Base-by-base conservation (phyloP, 2,113 vertebrate genomes). In the Lamprologus speciosus region DNA sequence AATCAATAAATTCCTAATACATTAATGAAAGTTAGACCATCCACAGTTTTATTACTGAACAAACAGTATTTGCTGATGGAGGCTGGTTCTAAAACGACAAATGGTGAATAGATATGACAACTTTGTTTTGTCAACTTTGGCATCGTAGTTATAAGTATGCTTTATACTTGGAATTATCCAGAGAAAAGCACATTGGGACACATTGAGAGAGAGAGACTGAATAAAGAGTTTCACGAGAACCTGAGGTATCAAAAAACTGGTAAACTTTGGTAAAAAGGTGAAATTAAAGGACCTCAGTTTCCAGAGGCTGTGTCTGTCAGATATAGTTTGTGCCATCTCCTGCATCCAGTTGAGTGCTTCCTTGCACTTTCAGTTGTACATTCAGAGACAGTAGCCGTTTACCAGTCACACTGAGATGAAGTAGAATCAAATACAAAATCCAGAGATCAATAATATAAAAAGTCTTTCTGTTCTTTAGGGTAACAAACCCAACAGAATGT, bases 301-400 rank as follows among this genome's bases (percentile, higher is more conserved):
- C 31, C 31, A 54, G 50, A 82, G 28, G 28, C 23, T 55, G 6
- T 17, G 35, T 51, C 37, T 75, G 37, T 89, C 88, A 80, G 51
- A 80, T 53, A 31, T 6, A 88, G 53, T 85, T 78, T 85, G 90
- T 90, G 85, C 70, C 54, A 8, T 68, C 19, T 54, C 45, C 73
- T 75, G 84, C 60, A 35, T 90, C 47, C 83, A 85, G 53, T 85
- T 88, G 90, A 91, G 79, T 92, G 85, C 90, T 89, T 81, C 4
- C 5, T 85, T 63, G 82, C 21, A 63, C 3, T 81, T 82, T 80
- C 75, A 89, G 84, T 87, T 42, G 33, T 78, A 78, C 26, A 50
- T 65, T 57, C 57, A 88, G 21, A 88, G 21, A 63, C 35, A 14
- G 23, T 9, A 23, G 63, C 79, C 2, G 0, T 31, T 73, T 40